A percentile compares a stretch with the other conserved stretches of the same genome.
These are phyloP conservation scores for Ooceraea biroi DNA, from an alignment of 1,140 invertebrate species.

Conservation along the genomic window DNA sequence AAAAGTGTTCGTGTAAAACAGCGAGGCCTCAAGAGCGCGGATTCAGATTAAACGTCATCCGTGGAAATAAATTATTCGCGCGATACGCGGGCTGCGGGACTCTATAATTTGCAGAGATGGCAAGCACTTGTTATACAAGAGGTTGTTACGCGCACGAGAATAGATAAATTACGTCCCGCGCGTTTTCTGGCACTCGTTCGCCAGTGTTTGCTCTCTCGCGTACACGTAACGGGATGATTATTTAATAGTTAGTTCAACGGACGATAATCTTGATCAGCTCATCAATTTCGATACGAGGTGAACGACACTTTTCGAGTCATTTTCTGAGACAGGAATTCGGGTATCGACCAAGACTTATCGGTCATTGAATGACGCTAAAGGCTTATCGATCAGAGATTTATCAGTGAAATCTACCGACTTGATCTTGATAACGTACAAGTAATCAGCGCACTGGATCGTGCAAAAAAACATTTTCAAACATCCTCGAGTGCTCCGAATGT, in stretches of 20 bases:
- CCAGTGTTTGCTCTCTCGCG: background rate
- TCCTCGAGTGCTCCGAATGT: background rate
- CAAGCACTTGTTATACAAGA: background rate
- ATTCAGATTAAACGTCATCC: background rate
- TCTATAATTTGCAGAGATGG: background rate
- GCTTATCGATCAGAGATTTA: background rate
- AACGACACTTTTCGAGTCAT: constrained; percentile 21
- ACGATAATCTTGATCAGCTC: background rate
- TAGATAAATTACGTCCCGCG: background rate
- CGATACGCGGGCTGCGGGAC: background rate
- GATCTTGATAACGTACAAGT: constrained; percentile 14
- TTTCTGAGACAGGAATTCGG: background rate
- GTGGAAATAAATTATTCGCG: background rate
- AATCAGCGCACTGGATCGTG: background rate
- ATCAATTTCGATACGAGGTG: constrained; percentile 10
- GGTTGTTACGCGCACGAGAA: background rate
- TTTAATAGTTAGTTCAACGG: background rate
- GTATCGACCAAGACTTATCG: too few species aligned
- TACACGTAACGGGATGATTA: background rate
- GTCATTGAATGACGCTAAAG: too few species aligned
- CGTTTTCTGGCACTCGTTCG: background rate
- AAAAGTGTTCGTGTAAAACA: background rate
- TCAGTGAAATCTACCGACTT: background rate
- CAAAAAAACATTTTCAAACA: background rate
- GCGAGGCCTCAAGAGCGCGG: background rate